Evolutionary conservation across 2,113 vertebrate genomes (phyloP), one percentile per base, ranked within the genome.

Genomic region (Alligator sinensis): DNA sequence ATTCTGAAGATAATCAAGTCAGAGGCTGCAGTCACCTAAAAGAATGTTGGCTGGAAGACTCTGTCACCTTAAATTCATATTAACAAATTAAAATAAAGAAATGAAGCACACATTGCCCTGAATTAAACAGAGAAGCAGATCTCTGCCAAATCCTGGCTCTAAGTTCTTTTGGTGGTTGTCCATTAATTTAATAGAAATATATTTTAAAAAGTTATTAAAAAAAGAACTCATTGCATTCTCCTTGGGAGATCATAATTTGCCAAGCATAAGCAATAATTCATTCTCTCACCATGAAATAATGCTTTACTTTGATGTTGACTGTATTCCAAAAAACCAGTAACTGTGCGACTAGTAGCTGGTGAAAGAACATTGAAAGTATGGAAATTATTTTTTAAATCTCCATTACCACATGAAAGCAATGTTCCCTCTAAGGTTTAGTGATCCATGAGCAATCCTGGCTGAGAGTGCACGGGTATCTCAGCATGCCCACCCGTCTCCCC

Each of bases 71-170:
- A 2, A 84, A 72, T 84, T 94, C 62, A 18, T 89, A 68, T 25
- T 76, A 54, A 80, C 5, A 76, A 84, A 68, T 64, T 92, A 63
- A 94, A 91, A 80, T 70, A 77, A 5, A 86, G 62, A 96, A 34
- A 82, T 25, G 77, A 95, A 90, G 76, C 47, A 75, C 4, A 27
- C 12, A 17, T 80, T 77, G 30, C 72, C 61, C 81, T 81, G 80
- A 92, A 89, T 21, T 2, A 89, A 77, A 0, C 62, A 91, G 15
- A 80, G 77, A 86, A 78, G 75, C n/a, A 90, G 13, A 85, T 83
- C 25, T 60, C 84, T 72, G 76, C 13, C 79, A 91, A 34, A 74
- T 25, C 34, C 21, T 6, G 30, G 21, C 34, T 38, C 34, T 19
- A 74, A 4, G 34, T 74, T 38, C 21, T 38, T 47, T 47, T 74